Evolutionary conservation across 2,113 vertebrate genomes (phyloP), one percentile per base, ranked within the genome.

Genomic region (Anas platyrhynchos): DNA sequence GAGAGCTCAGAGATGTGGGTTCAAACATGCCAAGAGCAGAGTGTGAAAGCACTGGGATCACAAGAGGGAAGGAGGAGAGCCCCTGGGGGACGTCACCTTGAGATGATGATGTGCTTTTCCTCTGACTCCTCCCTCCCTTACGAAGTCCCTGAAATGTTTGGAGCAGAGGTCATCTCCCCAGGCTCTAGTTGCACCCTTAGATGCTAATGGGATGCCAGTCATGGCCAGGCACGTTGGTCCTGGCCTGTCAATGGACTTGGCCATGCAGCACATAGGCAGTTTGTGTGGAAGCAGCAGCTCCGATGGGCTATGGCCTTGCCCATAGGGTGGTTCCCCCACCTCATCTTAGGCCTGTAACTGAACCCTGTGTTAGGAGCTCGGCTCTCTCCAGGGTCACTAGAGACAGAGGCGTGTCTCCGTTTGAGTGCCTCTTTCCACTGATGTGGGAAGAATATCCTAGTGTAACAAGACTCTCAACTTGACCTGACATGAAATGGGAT

Each of bases 41-140:
- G 48, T 0, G 0, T 44, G 38, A 61, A 36, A 66, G 36, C 48
- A 9, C 4, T 27, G 76, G 43, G 22, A 9, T 7, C 17, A 16
- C 3, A 11, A 36, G 48, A n/a, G 44, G 31, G 32, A 48, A 73
- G 55, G n/a, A 59, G 41, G 50, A 11, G 17, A 83, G 26, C 34
- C 46, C 43, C 27, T 0, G 0, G 7, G 36, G 43, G 5, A 36
- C 58, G 41, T 29, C 61, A 29, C 69, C 79, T 88, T 88, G 52
- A 88, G 77, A 75, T 8, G 38, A 43, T 27, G 11, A 75, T 58
- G 43, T 81, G 54, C n/a, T 78, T 71, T 65, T 31, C 38, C 32
- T 89, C 25, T 44, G 56, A n/a, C 34, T 72, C 79, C 38, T 89
- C 31, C 44, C 17, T 67, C 29, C 26, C 16, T 81, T 36, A 17